Conservation (phyloP, 2,113 vertebrate species). For the Rallus limicola region DNA sequence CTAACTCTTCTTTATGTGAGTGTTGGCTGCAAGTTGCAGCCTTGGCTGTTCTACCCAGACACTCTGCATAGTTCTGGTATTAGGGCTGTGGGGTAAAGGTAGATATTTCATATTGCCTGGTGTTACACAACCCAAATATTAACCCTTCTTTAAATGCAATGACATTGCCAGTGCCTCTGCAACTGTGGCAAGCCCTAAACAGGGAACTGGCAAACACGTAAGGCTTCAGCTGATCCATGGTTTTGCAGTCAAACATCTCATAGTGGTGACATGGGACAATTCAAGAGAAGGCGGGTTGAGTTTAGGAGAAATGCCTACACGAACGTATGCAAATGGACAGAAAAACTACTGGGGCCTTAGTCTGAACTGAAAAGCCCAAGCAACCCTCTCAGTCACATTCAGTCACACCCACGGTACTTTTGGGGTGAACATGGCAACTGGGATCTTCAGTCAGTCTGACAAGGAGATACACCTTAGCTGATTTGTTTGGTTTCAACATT, state of each 20-base stretch:
- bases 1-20: not conserved
- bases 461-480: not conserved
- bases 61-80: not conserved
- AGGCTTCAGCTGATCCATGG: fast-evolving
- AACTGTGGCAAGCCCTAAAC: not conserved
- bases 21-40: not conserved
- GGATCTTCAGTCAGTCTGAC: not conserved
- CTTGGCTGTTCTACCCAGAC: not conserved
- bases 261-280: fast-evolving
- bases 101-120: not conserved
- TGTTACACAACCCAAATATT: not conserved
- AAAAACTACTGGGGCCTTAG: not conserved
- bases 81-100: not conserved
- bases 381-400: not conserved
- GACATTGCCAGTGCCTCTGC: not conserved
- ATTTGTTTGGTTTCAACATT: not conserved
- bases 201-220: not conserved
- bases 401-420: not conserved
- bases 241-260: not conserved
- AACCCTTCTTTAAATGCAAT: not conserved
- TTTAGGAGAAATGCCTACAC: not conserved
- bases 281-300: fast-evolving
- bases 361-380: not conserved
- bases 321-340: not conserved
- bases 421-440: fast-evolving